Conservation (phyloP, 2,888 invertebrate genomes). For the Schizotus pectinicornis region DNA sequence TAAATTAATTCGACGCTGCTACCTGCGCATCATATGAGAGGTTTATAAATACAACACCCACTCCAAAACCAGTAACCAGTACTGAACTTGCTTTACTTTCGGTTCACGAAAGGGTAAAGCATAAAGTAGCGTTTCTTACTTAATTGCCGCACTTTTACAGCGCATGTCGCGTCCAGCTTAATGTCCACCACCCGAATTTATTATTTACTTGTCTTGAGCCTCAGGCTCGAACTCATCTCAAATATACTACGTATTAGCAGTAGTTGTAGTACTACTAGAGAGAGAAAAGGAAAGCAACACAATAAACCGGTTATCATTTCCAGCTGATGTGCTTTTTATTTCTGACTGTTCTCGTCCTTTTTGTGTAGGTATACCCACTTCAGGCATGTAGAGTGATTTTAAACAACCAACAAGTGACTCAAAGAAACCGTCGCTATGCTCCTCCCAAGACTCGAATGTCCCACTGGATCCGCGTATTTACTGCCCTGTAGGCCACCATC, state of each 20-base stretch:
- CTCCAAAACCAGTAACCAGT: slow-evolving; percentile 19
- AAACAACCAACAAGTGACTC: slow-evolving; percentile 44
- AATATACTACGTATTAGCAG: slow-evolving; percentile 57
- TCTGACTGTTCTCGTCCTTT: slow-evolving; percentile 52
- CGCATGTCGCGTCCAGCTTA: slow-evolving; percentile 22
- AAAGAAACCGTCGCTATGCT: slow-evolving; percentile 35
- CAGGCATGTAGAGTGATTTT: slow-evolving; percentile 53
- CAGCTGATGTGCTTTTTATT: slow-evolving; percentile 59
- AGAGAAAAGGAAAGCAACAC: slow-evolving; percentile 51
- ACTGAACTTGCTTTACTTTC: slow-evolving; percentile 11
- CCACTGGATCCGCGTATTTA: slow-evolving; percentile 47
- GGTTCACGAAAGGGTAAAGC: too few relatives aligned
- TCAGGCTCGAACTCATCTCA: slow-evolving; percentile 45
- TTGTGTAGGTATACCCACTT: slow-evolving; percentile 54
- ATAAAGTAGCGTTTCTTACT: neutral
- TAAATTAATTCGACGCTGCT: slow-evolving; percentile 8
- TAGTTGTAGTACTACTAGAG: slow-evolving; percentile 57
- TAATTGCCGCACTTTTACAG: neutral
- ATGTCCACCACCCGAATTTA: slow-evolving; percentile 29
- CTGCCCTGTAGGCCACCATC: slow-evolving; percentile 48
- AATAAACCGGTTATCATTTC: slow-evolving; percentile 57
- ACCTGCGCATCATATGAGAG: slow-evolving; percentile 5
- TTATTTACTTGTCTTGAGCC: slow-evolving; percentile 25
- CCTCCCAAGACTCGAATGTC: slow-evolving; percentile 41
- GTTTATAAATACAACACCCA: slow-evolving; percentile 15